Conservation (phyloP, 2,797 vertebrate species). For the Nasua narica region DNA sequence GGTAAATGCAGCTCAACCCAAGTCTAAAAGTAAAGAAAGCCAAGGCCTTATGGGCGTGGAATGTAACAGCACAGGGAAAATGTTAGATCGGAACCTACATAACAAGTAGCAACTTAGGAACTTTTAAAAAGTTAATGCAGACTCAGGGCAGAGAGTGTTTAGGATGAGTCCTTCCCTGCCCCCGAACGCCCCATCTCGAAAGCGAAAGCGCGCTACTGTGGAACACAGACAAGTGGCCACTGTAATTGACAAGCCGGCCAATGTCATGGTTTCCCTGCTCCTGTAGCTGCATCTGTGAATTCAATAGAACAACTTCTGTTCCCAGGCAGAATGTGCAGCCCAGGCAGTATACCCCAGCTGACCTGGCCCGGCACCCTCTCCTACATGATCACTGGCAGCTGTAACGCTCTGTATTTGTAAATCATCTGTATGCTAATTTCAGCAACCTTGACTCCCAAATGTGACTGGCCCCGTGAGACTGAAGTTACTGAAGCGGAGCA, state of each 20-base stretch:
- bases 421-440: neutral
- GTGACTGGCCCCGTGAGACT: neutral
- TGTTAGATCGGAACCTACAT: neutral
- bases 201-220: neutral
- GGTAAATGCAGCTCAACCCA: neutral
- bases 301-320: neutral
- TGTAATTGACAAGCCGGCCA: neutral
- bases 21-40: neutral
- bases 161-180: neutral
- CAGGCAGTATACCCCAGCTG: neutral
- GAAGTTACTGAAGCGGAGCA: neutral
- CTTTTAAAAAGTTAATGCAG: neutral
- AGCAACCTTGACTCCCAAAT: too few species aligned
- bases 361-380: neutral
- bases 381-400: neutral
- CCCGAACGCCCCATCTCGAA: neutral
- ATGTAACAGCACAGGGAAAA: neutral
- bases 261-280: neutral
- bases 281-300: neutral
- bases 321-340: neutral
- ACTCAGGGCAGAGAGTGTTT: neutral
- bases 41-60: neutral
- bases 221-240: rapidly evolving
- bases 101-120: neutral
- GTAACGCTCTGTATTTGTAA: neutral